These are phyloP conservation scores for Actinia equina DNA, from an alignment of 64 coral and sea anemone genomes.

Conservation along the genomic window DNA sequence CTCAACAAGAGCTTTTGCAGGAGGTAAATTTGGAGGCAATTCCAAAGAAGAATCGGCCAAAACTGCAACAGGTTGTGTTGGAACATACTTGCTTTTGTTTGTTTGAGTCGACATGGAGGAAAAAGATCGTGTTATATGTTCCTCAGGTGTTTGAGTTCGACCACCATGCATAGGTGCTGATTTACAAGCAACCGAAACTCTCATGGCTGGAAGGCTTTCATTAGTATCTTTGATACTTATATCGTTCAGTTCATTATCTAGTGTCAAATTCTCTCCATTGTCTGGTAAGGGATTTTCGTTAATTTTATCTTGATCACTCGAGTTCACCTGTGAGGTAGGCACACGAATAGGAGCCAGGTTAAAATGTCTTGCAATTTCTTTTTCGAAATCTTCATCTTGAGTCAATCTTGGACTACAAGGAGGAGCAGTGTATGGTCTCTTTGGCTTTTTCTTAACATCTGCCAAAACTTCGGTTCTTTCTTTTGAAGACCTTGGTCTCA, in stretches of 20 bases:
- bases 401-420: constrained; percentile 17
- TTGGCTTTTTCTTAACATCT: neutral
- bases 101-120: neutral
- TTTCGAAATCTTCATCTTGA: neutral
- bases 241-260: neutral
- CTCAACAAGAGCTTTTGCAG: constrained; percentile 64
- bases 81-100: neutral
- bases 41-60: constrained; percentile 45
- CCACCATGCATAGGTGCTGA: neutral
- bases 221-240: neutral
- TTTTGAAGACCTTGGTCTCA: neutral
- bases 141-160: neutral
- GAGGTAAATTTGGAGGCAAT: constrained; percentile 62
- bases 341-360: neutral
- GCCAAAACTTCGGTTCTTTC: neutral
- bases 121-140: neutral
- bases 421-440: constrained; percentile 37
- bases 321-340: neutral
- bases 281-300: neutral
- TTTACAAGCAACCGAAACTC: constrained; percentile 5
- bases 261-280: neutral
- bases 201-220: neutral
- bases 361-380: neutral
- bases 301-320: neutral
- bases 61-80: constrained; percentile 28